These are phyloP conservation scores for Junonia oenone DNA, from an alignment of 2,888 invertebrate genomes.

Conservation along the genomic window DNA sequence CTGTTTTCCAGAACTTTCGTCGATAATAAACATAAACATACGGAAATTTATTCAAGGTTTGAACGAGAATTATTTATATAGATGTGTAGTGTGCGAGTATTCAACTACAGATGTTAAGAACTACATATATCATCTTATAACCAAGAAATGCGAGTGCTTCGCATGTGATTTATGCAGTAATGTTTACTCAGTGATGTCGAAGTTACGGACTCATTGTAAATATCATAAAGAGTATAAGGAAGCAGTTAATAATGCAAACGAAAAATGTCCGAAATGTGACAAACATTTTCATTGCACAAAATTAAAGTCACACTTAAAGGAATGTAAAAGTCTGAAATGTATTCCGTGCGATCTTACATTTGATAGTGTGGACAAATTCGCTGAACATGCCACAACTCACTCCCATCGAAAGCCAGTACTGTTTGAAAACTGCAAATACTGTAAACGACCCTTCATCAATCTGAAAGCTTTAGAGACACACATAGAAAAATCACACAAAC, in stretches of 20 bases:
- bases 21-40: conserved; percentile 46
- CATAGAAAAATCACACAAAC: conserved; percentile 43
- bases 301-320: conserved; percentile 35
- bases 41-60: conserved; percentile 36
- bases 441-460: conserved; percentile 52
- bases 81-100: conserved; percentile 41
- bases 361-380: conserved; percentile 39
- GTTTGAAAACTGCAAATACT: conserved; percentile 47
- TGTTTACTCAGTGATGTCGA: conserved; percentile 35
- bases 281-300: conserved; percentile 24
- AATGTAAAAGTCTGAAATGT: conserved; percentile 48
- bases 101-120: conserved; percentile 22
- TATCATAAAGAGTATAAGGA: conserved; percentile 23
- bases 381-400: conserved; percentile 44
- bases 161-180: conserved; percentile 46
- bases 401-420: conserved; percentile 35
- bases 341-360: conserved; percentile 42
- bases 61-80: conserved; percentile 26
- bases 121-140: conserved; percentile 45
- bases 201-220: conserved; percentile 36
- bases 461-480: conserved; percentile 45
- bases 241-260: background rate
- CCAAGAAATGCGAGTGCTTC: conserved; percentile 33
- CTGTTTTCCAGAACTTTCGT: conserved; percentile 42
- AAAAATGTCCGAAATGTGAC: conserved; percentile 40